A percentile compares a stretch with the other conserved stretches of the same genome.
Conservation (phyloP, 2,888 invertebrate species). For the Epinotia ramella region DNA sequence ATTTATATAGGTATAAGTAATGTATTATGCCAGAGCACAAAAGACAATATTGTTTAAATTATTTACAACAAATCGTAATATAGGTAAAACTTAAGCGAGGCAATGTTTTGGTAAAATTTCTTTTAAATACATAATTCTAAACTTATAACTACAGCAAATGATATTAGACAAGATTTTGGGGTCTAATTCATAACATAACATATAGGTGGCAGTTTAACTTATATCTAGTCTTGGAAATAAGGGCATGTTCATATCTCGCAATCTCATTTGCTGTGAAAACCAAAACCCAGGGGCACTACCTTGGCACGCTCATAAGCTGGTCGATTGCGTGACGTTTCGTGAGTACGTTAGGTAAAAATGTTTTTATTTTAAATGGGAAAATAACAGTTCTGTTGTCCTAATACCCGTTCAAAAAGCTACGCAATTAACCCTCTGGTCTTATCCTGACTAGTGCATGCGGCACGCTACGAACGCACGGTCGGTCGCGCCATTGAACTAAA, state of each 20-base stretch:
- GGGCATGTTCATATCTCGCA: neutral
- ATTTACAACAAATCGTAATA: conserved; percentile 73
- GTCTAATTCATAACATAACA: neutral
- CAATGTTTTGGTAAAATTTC: conserved; percentile 83
- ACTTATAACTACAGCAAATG: conserved; percentile 60
- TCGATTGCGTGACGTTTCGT: too few species aligned
- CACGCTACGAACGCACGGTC: too few species aligned
- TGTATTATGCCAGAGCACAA: conserved; percentile 78
- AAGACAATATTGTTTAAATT: conserved; percentile 69
- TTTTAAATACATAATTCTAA: conserved; percentile 74
- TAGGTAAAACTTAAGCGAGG: conserved; percentile 80
- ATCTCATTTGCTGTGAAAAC: neutral
- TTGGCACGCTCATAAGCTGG: too few species aligned
- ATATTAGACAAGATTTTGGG: conserved; percentile 27
- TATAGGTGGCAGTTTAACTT: conserved; percentile 26
- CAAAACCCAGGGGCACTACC: neutral
- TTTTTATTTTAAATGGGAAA: too few species aligned
- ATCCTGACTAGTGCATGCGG: too few species aligned
- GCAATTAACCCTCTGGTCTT: too few species aligned
- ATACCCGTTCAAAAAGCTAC: too few species aligned
- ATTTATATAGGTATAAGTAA: conserved; percentile 53
- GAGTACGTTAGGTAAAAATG: too few species aligned
- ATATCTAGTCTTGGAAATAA: conserved; percentile 40
- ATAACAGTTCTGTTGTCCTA: too few species aligned
- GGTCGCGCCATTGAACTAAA: too few species aligned